These are phyloP conservation scores for Mastacembelus armatus DNA, from an alignment of 2,797 vertebrate genomes.

Conservation along the genomic window DNA sequence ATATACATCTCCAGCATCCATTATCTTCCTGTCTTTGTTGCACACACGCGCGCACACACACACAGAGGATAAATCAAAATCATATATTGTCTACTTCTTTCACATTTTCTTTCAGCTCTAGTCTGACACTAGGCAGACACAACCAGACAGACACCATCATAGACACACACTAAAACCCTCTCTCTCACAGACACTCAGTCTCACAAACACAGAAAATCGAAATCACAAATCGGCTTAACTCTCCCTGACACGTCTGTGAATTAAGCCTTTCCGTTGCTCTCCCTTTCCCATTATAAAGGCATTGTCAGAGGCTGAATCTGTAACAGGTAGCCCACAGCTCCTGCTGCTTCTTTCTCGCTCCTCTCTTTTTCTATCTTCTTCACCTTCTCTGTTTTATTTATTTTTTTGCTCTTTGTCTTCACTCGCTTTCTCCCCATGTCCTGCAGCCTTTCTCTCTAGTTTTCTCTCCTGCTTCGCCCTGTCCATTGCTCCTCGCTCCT, in stretches of 20 bases:
- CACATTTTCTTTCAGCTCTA: conserved; percentile 53
- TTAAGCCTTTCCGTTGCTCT: conserved; percentile 80
- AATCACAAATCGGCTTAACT: conserved; percentile 85
- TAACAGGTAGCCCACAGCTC: conserved; percentile 78
- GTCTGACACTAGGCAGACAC: conserved; percentile 43
- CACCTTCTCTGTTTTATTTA: background rate
- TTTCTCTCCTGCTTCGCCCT: conserved; percentile 21
- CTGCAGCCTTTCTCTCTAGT: conserved; percentile 30
- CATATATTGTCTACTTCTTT: conserved; percentile 66
- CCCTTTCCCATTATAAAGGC: conserved; percentile 79
- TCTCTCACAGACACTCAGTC: conserved; percentile 73
- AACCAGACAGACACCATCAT: conserved; percentile 25
- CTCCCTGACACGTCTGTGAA: conserved; percentile 82
- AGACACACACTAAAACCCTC: conserved; percentile 45
- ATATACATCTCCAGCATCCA: conserved; percentile 29
- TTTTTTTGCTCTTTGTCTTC: conserved; percentile 41
- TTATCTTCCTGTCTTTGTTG: conserved; percentile 21
- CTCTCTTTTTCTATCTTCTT: conserved; percentile 22
- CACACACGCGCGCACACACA: background rate
- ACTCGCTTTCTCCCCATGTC: conserved; percentile 11
- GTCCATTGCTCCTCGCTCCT: conserved; percentile 5
- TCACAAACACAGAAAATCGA: conserved; percentile 82
- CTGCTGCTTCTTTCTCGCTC: conserved; percentile 47
- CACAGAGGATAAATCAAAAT: conserved; percentile 65
- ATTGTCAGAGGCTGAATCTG: conserved; percentile 77